Evolutionary conservation across 2,797 vertebrate genomes (phyloP).

Genomic region (Gobio occitaniae): DNA sequence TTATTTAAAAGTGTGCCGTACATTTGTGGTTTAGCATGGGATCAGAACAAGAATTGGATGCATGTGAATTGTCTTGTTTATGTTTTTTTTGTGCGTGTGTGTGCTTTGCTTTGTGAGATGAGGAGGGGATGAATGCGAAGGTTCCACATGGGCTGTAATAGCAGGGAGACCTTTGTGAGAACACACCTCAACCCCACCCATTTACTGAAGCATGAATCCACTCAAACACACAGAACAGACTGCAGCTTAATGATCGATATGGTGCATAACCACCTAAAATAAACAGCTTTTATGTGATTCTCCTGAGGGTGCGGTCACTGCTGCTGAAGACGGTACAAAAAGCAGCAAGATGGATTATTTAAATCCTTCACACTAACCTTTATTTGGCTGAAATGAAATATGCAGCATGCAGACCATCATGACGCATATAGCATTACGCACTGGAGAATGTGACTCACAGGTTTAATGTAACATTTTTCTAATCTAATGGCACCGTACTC

Average conservation of each 20-base stretch:
- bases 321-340: background rate
- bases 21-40: background rate
- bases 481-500: background rate
- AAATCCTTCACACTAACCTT: background rate
- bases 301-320: slow-evolving; percentile 21
- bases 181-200: slow-evolving; percentile 43
- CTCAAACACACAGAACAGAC: slow-evolving; percentile 13
- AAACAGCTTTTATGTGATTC: slow-evolving; percentile 41
- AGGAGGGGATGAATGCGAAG: slow-evolving; percentile 22
- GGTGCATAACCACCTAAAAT: slow-evolving; percentile 28
- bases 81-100: slow-evolving; percentile 1
- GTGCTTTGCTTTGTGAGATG: slow-evolving; percentile 15
- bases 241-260: slow-evolving; percentile 35
- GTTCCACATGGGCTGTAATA: slow-evolving; percentile 12
- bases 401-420: background rate
- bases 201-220: slow-evolving; percentile 2
- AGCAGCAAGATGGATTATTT: background rate
- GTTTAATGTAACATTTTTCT: background rate
- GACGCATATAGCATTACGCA: background rate
- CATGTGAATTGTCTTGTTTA: slow-evolving; percentile 33
- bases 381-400: background rate
- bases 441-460: background rate
- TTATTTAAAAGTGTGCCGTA: slow-evolving; percentile 1
- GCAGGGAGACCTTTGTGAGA: slow-evolving; percentile 28
- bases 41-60: background rate